A percentile compares a stretch with the other conserved stretches of the same genome.
Conservation (phyloP, 2,888 invertebrate species). For the Andrena dorsata region DNA sequence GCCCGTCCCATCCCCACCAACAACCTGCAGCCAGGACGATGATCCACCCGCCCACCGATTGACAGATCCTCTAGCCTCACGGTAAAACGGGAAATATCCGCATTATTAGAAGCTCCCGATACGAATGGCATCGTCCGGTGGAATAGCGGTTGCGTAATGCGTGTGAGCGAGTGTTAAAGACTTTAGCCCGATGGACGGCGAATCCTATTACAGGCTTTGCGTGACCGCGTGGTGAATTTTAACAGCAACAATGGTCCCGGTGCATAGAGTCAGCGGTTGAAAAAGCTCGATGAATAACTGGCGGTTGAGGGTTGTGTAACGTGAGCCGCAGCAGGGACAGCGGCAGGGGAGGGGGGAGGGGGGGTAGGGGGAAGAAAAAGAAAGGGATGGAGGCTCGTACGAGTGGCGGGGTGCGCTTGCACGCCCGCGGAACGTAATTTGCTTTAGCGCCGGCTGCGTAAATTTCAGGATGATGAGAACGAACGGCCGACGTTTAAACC, state of each 20-base stretch:
- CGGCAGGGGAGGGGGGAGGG: neutral
- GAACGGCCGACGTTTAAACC: constrained; percentile 75
- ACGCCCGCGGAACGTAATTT: constrained; percentile 76
- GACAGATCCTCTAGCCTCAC: neutral
- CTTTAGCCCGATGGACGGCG: constrained; percentile 11
- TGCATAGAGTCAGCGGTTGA: constrained; percentile 26
- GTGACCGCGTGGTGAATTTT: constrained; percentile 34
- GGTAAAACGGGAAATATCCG: neutral
- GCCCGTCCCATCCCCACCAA: neutral
- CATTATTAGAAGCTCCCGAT: neutral
- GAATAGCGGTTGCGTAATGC: neutral
- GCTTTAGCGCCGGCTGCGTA: constrained; percentile 74
- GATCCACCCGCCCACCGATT: neutral
- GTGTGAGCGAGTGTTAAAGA: constrained; percentile 24
- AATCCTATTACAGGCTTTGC: constrained; percentile 30
- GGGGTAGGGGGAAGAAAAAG: constrained; percentile 9
- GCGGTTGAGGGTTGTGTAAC: constrained; percentile 17
- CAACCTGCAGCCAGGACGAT: constrained; percentile 4
- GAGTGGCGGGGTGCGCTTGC: constrained; percentile 53
- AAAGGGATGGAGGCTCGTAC: constrained; percentile 58
- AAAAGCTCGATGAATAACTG: constrained; percentile 17
- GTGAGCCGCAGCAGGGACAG: constrained; percentile 5
- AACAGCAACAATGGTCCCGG: constrained; percentile 36
- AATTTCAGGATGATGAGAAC: constrained; percentile 79
- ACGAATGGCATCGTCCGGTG: neutral